A percentile compares a stretch with the other conserved stretches of the same genome.
phyloP scores from a whole-genome alignment of 2,888 invertebrate genomes.

The Pterobdella sp. region DNA sequence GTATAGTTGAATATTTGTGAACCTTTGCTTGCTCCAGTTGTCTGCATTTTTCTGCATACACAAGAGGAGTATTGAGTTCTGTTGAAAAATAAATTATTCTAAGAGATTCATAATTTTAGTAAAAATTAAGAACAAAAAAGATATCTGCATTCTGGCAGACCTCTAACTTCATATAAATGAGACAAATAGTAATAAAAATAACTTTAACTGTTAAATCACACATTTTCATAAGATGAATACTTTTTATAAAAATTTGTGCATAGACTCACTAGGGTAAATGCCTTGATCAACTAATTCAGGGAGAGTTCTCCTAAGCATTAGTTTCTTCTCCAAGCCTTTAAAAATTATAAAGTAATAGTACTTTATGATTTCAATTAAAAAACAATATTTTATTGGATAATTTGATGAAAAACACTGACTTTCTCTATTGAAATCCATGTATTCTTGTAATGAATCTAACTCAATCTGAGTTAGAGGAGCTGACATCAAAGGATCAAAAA shows the following conservation, averaged over 20 bases:
- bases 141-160: too few species aligned
- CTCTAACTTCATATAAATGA: too few species aligned
- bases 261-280: constrained; percentile 91
- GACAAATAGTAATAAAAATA: too few species aligned
- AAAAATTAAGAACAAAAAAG: too few species aligned
- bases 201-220: too few species aligned
- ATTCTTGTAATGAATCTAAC: constrained; percentile 20
- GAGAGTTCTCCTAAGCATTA: constrained; percentile 86
- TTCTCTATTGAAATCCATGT: constrained; percentile 26
- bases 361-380: neutral
- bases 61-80: constrained; percentile 86
- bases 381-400: neutral
- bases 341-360: neutral
- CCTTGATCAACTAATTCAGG: constrained; percentile 93
- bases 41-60: constrained; percentile 88
- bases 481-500: constrained; percentile 20
- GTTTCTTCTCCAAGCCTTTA: constrained; percentile 88
- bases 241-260: neutral
- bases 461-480: constrained; percentile 19
- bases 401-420: constrained; percentile 3
- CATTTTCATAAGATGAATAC: too few species aligned
- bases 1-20: constrained; percentile 30
- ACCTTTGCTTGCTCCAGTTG: constrained; percentile 84
- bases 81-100: neutral
- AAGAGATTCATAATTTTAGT: too few species aligned